These are phyloP conservation scores for Myzus persicae DNA, from an alignment of 1,140 invertebrate genomes.

Conservation along the genomic window DNA sequence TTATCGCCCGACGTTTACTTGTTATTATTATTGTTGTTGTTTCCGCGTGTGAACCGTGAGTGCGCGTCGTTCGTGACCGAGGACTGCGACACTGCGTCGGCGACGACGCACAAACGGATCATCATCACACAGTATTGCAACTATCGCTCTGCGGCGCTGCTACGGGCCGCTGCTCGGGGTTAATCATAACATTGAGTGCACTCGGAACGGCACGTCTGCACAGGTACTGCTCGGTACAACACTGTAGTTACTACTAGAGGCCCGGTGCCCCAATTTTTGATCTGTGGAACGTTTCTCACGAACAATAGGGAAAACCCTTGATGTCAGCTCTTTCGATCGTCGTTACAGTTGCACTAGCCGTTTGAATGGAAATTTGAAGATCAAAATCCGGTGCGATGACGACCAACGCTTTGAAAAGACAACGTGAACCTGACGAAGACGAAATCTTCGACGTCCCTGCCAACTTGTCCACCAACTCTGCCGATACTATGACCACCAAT, in stretches of 20 bases:
- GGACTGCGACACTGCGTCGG: not conserved
- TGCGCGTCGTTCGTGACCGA: not conserved
- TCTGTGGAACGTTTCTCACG: not conserved
- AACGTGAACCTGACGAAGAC: not conserved
- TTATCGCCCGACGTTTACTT: no score
- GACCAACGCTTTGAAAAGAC: not conserved
- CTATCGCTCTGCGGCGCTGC: not conserved
- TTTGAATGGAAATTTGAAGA: not conserved
- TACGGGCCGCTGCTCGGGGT: not conserved
- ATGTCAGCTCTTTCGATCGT: not conserved
- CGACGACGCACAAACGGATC: not conserved
- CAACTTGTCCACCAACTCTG: not conserved
- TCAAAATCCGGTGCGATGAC: not conserved
- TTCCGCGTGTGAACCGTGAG: not conserved
- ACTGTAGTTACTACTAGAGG: no score
- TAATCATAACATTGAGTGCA: not conserved
- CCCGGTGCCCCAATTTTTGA: not conserved
- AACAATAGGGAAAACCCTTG: not conserved
- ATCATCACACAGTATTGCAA: not conserved
- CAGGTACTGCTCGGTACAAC: no score
- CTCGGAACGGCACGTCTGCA: not conserved
- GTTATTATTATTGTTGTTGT: not conserved
- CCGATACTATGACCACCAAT: no score
- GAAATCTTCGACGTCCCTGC: not conserved
- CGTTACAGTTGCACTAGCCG: no score